Evolutionary conservation across 2,113 vertebrate genomes (phyloP).

Genomic region (Aramus guarauna): DNA sequence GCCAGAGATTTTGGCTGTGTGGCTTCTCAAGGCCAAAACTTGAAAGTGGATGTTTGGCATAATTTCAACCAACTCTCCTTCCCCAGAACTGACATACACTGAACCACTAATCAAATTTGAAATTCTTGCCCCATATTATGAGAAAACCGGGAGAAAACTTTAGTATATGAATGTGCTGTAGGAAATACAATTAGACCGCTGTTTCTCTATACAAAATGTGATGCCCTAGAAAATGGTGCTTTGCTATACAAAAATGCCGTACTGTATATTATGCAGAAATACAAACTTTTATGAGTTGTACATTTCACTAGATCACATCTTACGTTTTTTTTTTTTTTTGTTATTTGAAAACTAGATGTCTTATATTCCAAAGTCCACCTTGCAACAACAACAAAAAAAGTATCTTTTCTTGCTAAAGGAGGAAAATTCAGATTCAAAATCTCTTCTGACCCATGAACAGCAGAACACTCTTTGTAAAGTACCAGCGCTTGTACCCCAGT

Average conservation of each 20-base stretch:
- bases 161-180: neutral
- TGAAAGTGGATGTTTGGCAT: neutral
- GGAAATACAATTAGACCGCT: neutral
- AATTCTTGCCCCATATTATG: neutral
- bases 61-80: neutral
- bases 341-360: neutral
- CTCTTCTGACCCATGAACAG: neutral
- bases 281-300: neutral
- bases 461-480: accelerated
- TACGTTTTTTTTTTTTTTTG: neutral
- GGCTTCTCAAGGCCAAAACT: neutral
- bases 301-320: neutral
- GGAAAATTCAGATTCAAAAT: neutral
- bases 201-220: neutral
- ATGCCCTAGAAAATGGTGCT: neutral
- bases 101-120: neutral
- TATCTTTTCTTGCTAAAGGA: neutral
- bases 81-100: neutral
- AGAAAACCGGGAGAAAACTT: neutral
- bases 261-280: neutral
- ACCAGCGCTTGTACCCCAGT: neutral
- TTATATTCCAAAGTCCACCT: neutral
- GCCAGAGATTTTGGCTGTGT: neutral
- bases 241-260: neutral
- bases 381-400: neutral